Conservation (phyloP, 2,888 invertebrate species). For the Pammene aurita region DNA sequence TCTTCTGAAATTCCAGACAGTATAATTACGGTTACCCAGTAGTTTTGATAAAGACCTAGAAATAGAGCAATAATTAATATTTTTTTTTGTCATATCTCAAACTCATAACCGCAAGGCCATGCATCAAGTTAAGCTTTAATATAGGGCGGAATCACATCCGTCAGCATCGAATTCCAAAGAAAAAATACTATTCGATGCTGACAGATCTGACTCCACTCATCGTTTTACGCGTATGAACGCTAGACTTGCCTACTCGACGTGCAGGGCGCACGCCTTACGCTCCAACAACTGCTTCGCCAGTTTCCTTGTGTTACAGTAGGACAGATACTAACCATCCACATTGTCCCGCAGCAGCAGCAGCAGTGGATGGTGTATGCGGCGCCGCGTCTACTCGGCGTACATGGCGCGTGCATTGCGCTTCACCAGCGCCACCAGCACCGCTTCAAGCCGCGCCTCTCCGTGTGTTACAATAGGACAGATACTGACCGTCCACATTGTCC, state of each 20-base stretch:
- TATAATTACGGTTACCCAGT: not conserved
- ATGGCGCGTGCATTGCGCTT: conserved; percentile 85
- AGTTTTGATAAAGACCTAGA: not conserved
- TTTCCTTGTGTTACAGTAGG: too few relatives aligned
- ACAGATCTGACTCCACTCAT: too few relatives aligned
- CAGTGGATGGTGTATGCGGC: conserved; percentile 66
- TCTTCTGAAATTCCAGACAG: conserved; percentile 62
- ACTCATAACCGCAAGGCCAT: too few relatives aligned
- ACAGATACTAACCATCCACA: conserved; percentile 64
- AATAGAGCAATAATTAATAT: too few relatives aligned
- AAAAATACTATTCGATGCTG: too few relatives aligned
- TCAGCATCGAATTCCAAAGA: too few relatives aligned
- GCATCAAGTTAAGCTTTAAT: too few relatives aligned
- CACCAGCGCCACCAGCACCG: conserved; percentile 87
- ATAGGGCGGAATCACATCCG: too few relatives aligned
- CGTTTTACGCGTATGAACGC: too few relatives aligned
- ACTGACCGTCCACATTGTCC: conserved; percentile 72
- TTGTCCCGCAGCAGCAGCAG: conserved; percentile 72
- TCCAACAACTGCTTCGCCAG: conserved; percentile 85
- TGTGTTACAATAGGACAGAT: too few relatives aligned
- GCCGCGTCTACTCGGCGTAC: conserved; percentile 84
- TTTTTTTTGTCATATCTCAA: too few relatives aligned
- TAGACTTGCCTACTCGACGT: conserved; percentile 49
- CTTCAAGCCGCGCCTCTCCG: too few relatives aligned
- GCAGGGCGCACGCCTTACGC: conserved; percentile 79